These are phyloP conservation scores for Eueremaeus valkanovi DNA, from an alignment of 2,888 invertebrate genomes.

Conservation along the genomic window DNA sequence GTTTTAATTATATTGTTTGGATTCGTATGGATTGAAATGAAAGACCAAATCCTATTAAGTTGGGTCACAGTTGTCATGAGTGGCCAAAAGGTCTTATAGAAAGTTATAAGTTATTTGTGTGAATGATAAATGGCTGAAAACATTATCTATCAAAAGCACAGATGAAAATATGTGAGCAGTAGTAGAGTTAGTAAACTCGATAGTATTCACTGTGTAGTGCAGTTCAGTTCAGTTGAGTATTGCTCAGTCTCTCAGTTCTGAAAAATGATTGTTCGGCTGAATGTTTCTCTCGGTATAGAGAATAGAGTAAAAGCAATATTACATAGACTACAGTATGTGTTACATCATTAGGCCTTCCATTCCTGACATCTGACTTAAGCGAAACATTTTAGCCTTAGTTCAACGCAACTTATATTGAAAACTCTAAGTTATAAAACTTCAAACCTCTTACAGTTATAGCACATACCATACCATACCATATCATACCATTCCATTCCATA, in stretches of 20 bases:
- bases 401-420: not conserved
- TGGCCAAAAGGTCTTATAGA: not conserved
- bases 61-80: not conserved
- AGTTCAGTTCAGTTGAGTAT: too few relatives aligned
- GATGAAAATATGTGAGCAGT: conserved; percentile 14
- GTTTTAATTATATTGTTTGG: not conserved
- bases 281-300: not conserved
- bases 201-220: too few relatives aligned
- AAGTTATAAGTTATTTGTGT: conserved; percentile 16
- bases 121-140: conserved; percentile 16
- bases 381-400: not conserved
- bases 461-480: not conserved
- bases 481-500: not conserved
- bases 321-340: conserved; percentile 8
- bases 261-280: conserved; percentile 1
- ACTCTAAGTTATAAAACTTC: not conserved
- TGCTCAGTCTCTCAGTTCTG: too few relatives aligned
- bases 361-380: conserved; percentile 11
- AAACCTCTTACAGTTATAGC: not conserved
- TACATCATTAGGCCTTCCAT: conserved; percentile 8
- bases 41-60: not conserved
- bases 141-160: conserved; percentile 20
- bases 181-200: too few relatives aligned
- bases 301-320: not conserved
- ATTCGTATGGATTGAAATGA: too few relatives aligned